These are phyloP conservation scores for Eulimnadia texana DNA, from an alignment of 1,140 invertebrate species.

Conservation along the genomic window DNA sequence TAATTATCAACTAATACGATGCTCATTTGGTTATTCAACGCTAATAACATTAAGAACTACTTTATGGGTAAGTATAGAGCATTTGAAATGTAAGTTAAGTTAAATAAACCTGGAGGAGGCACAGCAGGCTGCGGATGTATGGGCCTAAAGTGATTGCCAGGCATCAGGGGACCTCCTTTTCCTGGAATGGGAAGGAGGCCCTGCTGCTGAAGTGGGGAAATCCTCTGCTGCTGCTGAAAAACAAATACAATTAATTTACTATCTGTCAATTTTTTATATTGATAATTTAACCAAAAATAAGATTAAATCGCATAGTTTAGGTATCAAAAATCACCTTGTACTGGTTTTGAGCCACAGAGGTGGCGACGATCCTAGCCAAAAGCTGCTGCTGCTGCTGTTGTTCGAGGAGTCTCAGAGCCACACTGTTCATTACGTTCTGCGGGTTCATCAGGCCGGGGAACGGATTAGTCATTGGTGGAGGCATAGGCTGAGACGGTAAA, in stretches of 20 bases:
- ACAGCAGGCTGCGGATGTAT: slow-evolving; percentile 4
- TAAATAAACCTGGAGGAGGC: background rate
- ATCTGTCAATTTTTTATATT: background rate
- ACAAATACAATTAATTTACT: too few relatives aligned
- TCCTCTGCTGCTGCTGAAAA: slow-evolving; percentile 3
- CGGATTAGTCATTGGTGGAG: slow-evolving; percentile 1
- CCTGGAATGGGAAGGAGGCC: background rate
- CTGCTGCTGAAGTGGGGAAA: background rate
- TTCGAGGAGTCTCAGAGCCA: slow-evolving; percentile 14
- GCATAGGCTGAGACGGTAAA: background rate
- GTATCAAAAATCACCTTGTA: slow-evolving; percentile 18
- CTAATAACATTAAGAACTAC: too few relatives aligned
- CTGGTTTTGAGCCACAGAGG: background rate
- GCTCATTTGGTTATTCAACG: too few relatives aligned
- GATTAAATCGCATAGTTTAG: background rate
- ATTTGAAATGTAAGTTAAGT: background rate
- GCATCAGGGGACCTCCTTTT: background rate
- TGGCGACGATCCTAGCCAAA: background rate
- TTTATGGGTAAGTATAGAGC: background rate
- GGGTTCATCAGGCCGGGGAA: too few relatives aligned
- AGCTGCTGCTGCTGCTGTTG: slow-evolving; percentile 17
- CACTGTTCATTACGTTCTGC: slow-evolving; percentile 7
- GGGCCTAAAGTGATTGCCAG: slow-evolving; percentile 3
- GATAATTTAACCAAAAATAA: background rate
- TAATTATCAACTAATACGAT: too few relatives aligned